Conservation (phyloP, 2,888 invertebrate genomes). For the Apeira syringaria region DNA sequence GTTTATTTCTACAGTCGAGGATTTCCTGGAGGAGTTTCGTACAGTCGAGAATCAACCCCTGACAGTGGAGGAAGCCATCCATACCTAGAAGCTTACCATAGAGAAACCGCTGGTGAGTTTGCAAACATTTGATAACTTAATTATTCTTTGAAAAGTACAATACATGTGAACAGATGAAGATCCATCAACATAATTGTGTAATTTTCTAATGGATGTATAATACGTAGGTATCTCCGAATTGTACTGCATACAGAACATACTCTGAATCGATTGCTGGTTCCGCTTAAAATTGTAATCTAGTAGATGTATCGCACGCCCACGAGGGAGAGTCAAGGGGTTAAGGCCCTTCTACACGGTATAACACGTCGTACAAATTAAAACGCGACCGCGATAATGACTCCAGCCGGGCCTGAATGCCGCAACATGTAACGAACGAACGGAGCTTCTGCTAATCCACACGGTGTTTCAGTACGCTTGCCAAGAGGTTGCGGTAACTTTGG, state of each 20-base stretch:
- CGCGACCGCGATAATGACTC: slow-evolving; percentile 67
- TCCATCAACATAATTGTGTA: slow-evolving; percentile 17
- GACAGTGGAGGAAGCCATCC: slow-evolving; percentile 94
- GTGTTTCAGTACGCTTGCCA: slow-evolving; percentile 29
- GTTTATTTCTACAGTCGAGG: slow-evolving; percentile 76
- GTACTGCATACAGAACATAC: slow-evolving; percentile 13
- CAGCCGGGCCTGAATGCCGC: slow-evolving; percentile 45
- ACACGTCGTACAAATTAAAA: slow-evolving; percentile 77
- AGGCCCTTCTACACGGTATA: slow-evolving; percentile 50
- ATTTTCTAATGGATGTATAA: slow-evolving; percentile 28
- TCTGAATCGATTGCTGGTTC: slow-evolving; percentile 28
- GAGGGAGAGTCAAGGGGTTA: slow-evolving; percentile 27
- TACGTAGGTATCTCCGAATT: slow-evolving; percentile 19
- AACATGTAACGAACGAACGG: slow-evolving; percentile 34
- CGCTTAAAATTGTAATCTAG: slow-evolving; percentile 32
- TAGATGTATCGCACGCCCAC: slow-evolving; percentile 27
- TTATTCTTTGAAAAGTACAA: background rate
- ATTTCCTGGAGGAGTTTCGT: slow-evolving; percentile 87
- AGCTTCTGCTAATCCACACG: slow-evolving; percentile 32
- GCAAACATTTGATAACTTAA: background rate
- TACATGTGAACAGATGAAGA: background rate
- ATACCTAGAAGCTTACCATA: slow-evolving; percentile 92
- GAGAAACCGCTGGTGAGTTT: slow-evolving; percentile 91
- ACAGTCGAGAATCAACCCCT: slow-evolving; percentile 94
- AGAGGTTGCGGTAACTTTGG: slow-evolving; percentile 19